Conservation (phyloP, 2,888 invertebrate species). For the Agriotes lineatus region DNA sequence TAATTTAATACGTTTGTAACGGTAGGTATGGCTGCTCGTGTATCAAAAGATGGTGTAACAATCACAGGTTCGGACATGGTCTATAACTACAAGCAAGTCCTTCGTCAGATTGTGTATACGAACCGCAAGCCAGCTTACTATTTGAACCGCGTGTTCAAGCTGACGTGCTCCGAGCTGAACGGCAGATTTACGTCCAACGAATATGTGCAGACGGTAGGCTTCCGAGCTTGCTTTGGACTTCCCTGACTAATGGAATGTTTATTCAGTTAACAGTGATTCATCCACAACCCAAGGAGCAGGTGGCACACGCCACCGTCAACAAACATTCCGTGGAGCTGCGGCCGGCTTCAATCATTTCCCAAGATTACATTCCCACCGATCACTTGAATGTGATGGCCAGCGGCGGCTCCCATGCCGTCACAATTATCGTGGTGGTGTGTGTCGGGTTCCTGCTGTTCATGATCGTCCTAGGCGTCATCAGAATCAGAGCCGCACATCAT, state of each 20-base stretch:
- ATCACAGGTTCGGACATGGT: constrained; percentile 84
- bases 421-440: constrained; percentile 92
- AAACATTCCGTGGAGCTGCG: constrained; percentile 75
- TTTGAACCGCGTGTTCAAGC: constrained; percentile 93
- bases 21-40: constrained; percentile 74
- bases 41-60: constrained; percentile 91
- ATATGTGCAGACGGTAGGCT: constrained; percentile 88
- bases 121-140: constrained; percentile 97
- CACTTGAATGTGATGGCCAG: constrained; percentile 52
- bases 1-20: too few species aligned
- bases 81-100: constrained; percentile 82
- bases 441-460: constrained; percentile 88
- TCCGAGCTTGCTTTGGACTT: background rate
- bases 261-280: constrained; percentile 88
- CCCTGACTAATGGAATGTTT: too few species aligned
- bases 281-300: constrained; percentile 74
- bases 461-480: constrained; percentile 85
- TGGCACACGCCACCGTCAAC: constrained; percentile 74
- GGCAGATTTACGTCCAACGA: constrained; percentile 96
- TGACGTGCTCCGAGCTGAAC: constrained; percentile 94
- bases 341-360: constrained; percentile 67
- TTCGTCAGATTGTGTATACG: constrained; percentile 90
- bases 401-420: constrained; percentile 78
- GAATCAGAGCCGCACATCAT: constrained; percentile 78
- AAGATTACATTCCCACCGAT: constrained; percentile 60